Percentiles rank a stretch among this genome's conserved stretches.
Evolutionary conservation across 2,888 invertebrate genomes (phyloP).

Genomic region (Diogma glabrata): DNA sequence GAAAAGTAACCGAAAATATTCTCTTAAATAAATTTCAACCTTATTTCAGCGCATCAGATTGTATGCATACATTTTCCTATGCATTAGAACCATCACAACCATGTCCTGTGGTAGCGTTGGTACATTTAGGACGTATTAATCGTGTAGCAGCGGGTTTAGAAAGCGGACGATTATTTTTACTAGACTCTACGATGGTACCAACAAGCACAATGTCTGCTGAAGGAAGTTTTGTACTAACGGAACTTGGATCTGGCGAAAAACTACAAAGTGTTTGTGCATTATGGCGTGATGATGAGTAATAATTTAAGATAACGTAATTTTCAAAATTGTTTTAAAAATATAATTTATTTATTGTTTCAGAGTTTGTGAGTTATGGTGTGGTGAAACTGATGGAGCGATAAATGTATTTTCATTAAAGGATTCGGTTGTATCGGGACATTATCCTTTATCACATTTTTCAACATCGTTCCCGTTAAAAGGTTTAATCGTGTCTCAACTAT

Average conservation of each 20-base stretch:
- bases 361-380: constrained; percentile 74
- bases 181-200: constrained; percentile 48
- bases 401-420: constrained; percentile 63
- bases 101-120: constrained; percentile 54
- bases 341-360: constrained; percentile 28
- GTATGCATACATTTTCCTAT: constrained; percentile 47
- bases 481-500: constrained; percentile 57
- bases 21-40: background rate
- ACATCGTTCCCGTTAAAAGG: constrained; percentile 45
- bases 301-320: constrained; percentile 7
- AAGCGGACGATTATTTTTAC: constrained; percentile 66
- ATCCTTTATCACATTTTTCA: constrained; percentile 49
- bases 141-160: constrained; percentile 72
- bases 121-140: constrained; percentile 50
- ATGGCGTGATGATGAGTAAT: constrained; percentile 28
- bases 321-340: background rate
- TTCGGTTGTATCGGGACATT: constrained; percentile 61
- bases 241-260: constrained; percentile 57
- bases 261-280: constrained; percentile 57
- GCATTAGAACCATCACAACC: constrained; percentile 55
- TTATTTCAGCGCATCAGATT: constrained; percentile 40
- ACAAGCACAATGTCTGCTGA: constrained; percentile 52
- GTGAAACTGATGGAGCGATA: constrained; percentile 68
- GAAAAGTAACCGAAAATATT: too few species aligned
- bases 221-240: constrained; percentile 66